A percentile compares a stretch with the other conserved stretches of the same genome.
Conservation (phyloP, 2,888 invertebrate species). For the Acronicta leporina region DNA sequence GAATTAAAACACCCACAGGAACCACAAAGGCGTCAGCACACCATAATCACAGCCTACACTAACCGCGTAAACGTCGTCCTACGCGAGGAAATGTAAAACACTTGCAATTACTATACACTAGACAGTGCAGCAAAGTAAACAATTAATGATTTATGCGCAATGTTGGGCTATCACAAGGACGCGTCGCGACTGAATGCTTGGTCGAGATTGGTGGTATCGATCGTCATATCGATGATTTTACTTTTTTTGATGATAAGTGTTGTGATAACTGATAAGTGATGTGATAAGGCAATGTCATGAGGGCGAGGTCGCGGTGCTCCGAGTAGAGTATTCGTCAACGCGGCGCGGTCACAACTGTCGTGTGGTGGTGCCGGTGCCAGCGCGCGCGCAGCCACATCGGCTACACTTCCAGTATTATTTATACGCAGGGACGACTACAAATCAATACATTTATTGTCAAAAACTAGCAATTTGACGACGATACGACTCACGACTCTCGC, state of each 20-base stretch:
- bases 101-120: constrained; percentile 47
- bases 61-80: constrained; percentile 69
- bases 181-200: constrained; percentile 57
- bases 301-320: constrained; percentile 76
- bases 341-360: constrained; percentile 86
- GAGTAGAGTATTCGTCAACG: constrained; percentile 84
- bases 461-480: constrained; percentile 34
- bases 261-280: constrained; percentile 80
- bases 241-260: constrained; percentile 69
- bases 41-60: constrained; percentile 86
- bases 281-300: constrained; percentile 82
- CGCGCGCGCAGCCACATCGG: constrained; percentile 75
- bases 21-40: constrained; percentile 77
- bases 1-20: constrained; percentile 83
- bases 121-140: constrained; percentile 40
- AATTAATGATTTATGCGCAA: constrained; percentile 35
- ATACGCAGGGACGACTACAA: constrained; percentile 72
- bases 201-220: constrained; percentile 52
- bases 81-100: constrained; percentile 72
- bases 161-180: constrained; percentile 64
- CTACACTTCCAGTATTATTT: constrained; percentile 77
- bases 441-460: constrained; percentile 73
- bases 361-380: constrained; percentile 74
- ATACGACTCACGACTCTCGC: constrained; percentile 58
- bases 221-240: constrained; percentile 70